These are phyloP conservation scores for Macquaria australasica DNA, from an alignment of 2,113 vertebrate species.

Conservation along the genomic window DNA sequence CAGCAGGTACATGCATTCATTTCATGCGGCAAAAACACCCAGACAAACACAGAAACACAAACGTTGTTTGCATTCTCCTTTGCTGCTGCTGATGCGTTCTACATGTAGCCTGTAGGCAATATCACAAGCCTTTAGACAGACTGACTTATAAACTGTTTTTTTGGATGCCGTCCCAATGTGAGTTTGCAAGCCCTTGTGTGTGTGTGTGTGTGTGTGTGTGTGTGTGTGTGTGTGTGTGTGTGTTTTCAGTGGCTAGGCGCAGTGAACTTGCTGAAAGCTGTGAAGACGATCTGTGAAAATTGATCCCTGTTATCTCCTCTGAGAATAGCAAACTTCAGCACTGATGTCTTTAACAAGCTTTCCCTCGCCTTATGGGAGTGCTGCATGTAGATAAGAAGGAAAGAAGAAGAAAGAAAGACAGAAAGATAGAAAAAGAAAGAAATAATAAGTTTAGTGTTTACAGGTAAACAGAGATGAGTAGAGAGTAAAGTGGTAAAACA, in stretches of 20 bases:
- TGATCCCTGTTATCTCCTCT: constrained; percentile 67
- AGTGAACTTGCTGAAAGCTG: constrained; percentile 50
- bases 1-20: not conserved
- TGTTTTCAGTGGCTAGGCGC: constrained; percentile 26
- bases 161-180: constrained; percentile 28
- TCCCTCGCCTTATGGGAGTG: not conserved
- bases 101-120: constrained; percentile 28
- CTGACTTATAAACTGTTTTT: constrained; percentile 42
- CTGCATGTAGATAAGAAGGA: constrained; percentile 45
- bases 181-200: constrained; percentile 38
- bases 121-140: constrained; percentile 39
- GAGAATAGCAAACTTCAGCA: constrained; percentile 65
- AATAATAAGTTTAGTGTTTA: not conserved
- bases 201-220: constrained; percentile 34
- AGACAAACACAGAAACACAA: not conserved
- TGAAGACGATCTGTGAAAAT: constrained; percentile 73
- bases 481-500: not conserved
- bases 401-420: not conserved
- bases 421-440: not conserved
- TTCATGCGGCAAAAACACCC: not conserved
- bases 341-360: constrained; percentile 61
- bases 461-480: constrained; percentile 20
- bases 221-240: constrained; percentile 28
- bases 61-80: constrained; percentile 14
- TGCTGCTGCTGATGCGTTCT: constrained; percentile 28